Evolutionary conservation across 1,140 invertebrate genomes (phyloP).

Genomic region (Varroa destructor): DNA sequence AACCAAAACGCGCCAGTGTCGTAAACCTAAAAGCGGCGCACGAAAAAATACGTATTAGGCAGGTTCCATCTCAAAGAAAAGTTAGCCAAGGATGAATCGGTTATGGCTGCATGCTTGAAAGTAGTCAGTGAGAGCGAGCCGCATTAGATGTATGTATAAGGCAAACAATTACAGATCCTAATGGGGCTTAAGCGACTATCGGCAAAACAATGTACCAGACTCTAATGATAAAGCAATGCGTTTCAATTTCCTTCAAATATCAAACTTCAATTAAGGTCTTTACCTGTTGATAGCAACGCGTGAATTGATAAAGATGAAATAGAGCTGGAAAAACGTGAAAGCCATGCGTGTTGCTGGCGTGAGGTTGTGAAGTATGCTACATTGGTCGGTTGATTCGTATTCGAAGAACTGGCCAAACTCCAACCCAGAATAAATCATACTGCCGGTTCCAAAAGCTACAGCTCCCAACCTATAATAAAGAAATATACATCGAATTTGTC

Average conservation of each 20-base stretch:
- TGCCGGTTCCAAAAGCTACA: conserved; percentile 77
- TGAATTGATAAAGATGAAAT: conserved; percentile 87
- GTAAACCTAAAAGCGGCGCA: conserved; percentile 63
- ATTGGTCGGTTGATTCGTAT: conserved; percentile 63
- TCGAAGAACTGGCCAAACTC: conserved; percentile 89
- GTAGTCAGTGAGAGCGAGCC: no score
- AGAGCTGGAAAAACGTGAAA: conserved; percentile 88
- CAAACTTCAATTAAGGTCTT: not conserved
- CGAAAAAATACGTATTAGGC: not conserved
- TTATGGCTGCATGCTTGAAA: no score
- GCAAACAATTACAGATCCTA: no score
- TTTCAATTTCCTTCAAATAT: no score
- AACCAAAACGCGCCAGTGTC: conserved; percentile 67
- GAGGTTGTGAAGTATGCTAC: conserved; percentile 67
- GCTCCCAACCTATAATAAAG: not conserved
- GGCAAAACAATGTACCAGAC: no score
- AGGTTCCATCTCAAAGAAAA: no score
- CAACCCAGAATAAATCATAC: conserved; percentile 83
- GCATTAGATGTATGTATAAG: no score
- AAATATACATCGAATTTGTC: not conserved
- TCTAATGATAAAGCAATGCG: no score
- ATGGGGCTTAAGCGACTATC: no score
- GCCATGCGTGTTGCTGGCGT: conserved; percentile 75
- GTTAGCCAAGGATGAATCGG: no score
- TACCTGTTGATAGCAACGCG: conserved; percentile 31